A percentile compares a stretch with the other conserved stretches of the same genome.
Evolutionary conservation across 1,140 invertebrate genomes (phyloP).

Genomic region (Eriosoma lanigerum): DNA sequence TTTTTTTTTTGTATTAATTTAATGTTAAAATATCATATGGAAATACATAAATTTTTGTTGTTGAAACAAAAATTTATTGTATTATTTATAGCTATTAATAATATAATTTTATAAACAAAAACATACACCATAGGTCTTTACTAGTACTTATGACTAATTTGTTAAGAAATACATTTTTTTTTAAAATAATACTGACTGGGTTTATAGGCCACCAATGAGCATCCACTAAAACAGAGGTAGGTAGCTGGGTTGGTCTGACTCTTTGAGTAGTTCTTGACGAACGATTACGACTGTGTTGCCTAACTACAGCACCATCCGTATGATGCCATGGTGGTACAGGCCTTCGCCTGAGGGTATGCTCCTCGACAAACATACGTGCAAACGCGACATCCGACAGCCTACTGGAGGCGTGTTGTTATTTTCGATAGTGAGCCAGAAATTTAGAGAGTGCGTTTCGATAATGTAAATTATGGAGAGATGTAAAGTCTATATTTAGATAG

Average conservation of each 20-base stretch:
- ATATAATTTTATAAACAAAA: too few relatives aligned
- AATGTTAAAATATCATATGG: too few relatives aligned
- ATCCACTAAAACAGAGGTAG: conserved; percentile 54
- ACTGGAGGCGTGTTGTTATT: conserved; percentile 36
- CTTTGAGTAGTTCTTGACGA: conserved; percentile 34
- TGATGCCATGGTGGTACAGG: conserved; percentile 61
- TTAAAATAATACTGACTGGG: conserved; percentile 39
- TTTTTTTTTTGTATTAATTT: too few relatives aligned
- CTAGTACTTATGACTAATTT: neutral
- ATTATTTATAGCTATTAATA: too few relatives aligned
- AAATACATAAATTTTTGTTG: too few relatives aligned
- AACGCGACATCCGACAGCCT: conserved; percentile 28
- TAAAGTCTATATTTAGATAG: conserved; percentile 45
- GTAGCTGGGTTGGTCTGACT: conserved; percentile 56
- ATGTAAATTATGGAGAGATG: conserved; percentile 39
- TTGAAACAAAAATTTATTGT: too few relatives aligned
- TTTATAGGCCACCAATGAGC: conserved; percentile 56
- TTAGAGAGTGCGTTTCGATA: conserved; percentile 39
- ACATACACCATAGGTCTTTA: too few relatives aligned
- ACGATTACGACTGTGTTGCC: conserved; percentile 47
- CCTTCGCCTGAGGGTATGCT: conserved; percentile 59
- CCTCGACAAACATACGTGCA: conserved; percentile 40
- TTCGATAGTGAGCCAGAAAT: conserved; percentile 38
- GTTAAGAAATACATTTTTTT: neutral
- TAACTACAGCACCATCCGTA: conserved; percentile 33